Evolutionary conservation across 2,888 invertebrate species (phyloP), one percentile per base, ranked within the genome.

Genomic region (Scaeva pyrastri): DNA sequence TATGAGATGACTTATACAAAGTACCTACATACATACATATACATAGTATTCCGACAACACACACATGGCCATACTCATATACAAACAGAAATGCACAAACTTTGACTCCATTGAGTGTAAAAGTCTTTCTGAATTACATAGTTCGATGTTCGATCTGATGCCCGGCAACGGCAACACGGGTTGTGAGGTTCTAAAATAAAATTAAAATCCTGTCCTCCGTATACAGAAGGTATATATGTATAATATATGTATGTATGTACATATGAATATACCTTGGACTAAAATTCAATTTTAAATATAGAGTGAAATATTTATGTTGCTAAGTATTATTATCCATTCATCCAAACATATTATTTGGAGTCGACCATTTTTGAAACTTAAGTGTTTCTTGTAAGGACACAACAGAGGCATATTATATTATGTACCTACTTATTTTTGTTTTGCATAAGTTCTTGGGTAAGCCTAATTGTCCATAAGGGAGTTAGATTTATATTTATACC

Each of bases 1-100:
- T n/a, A n/a, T n/a, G n/a, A n/a, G 76, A 76, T 82, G 76, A 82
- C 82, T 82, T 76, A 66, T 66, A 82, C 72, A 58, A 7, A 21
- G 50, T 2, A 16, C n/a, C n/a, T n/a, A 16, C n/a, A 16, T 7
- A n/a, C 6, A 43, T 8, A n/a, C n/a, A n/a, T n/a, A n/a, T n/a
- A n/a, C 0, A 3, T 7, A n/a, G n/a, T n/a, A n/a, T n/a, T n/a
- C n/a, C n/a, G n/a, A n/a, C n/a, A n/a, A n/a, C n/a, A n/a, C n/a
- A n/a, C n/a, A n/a, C n/a, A n/a, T n/a, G n/a, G n/a, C n/a, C n/a
- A n/a, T n/a, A n/a, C n/a, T n/a, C n/a, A n/a, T n/a, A n/a, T n/a
- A n/a, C n/a, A n/a, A n/a, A n/a, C n/a, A n/a, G n/a, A n/a, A n/a
- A n/a, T n/a, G n/a, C n/a, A n/a, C n/a, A n/a, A n/a, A n/a, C n/a